phyloP scores from a whole-genome alignment of 92 coral and sea anemone genomes.

The Palythoa caribaeorum region DNA sequence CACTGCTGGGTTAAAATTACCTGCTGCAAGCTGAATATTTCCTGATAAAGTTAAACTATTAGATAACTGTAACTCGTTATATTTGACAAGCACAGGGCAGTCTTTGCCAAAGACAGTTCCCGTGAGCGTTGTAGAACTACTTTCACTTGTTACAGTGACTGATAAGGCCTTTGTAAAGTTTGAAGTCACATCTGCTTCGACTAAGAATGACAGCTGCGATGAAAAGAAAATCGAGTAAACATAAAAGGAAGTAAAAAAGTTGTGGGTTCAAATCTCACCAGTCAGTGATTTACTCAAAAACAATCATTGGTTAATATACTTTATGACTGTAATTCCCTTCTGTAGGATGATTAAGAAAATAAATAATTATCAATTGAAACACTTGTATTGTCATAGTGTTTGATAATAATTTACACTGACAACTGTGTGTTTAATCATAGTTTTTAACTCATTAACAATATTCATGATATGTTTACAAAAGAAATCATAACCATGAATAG shows the following conservation, averaged over 20 bases:
- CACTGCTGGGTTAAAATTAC: conserved; percentile 43
- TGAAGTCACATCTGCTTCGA: conserved; percentile 36
- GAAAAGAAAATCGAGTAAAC: neutral
- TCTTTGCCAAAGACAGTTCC: conserved; percentile 84
- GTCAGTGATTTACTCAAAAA: too few species aligned
- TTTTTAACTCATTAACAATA: too few species aligned
- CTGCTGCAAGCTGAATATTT: conserved; percentile 59
- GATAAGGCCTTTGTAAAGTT: conserved; percentile 70
- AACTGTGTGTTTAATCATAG: too few species aligned
- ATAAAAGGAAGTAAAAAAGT: neutral
- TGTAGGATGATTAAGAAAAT: too few species aligned
- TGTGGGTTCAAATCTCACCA: too few species aligned
- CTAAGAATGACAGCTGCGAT: conserved; percentile 71
- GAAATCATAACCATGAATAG: too few species aligned
- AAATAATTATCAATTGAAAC: too few species aligned
- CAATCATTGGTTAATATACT: too few species aligned
- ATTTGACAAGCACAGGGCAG: conserved; percentile 78
- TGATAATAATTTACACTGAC: too few species aligned
- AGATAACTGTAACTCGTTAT: conserved; percentile 70
- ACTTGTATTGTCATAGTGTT: too few species aligned
- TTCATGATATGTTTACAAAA: too few species aligned
- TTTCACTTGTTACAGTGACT: conserved; percentile 59
- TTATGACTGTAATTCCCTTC: too few species aligned
- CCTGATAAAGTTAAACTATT: conserved; percentile 76
- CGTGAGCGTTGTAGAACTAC: conserved; percentile 62